Percentiles rank a stretch among this genome's conserved stretches.
Conservation (phyloP, 1,140 invertebrate genomes). For the Drosophila guanche region DNA sequence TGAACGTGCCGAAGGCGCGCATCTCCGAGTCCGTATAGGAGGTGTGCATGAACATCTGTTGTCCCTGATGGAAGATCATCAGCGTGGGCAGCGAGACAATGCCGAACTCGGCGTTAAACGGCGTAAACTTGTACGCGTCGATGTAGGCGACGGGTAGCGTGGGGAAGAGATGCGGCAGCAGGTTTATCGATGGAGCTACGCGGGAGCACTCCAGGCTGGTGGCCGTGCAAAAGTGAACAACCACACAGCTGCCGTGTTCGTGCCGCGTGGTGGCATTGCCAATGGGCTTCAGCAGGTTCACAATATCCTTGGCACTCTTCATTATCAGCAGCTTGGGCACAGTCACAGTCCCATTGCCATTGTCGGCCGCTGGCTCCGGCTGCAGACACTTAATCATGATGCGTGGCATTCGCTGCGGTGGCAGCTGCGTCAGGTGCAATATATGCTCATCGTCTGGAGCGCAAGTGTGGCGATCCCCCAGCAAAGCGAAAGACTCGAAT, state of each 20-base stretch:
- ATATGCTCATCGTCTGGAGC: conserved; percentile 65
- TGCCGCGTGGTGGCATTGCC: conserved; percentile 84
- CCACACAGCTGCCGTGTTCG: conserved; percentile 88
- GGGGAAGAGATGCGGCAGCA: conserved; percentile 91
- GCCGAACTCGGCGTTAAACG: conserved; percentile 96
- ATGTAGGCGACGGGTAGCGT: conserved; percentile 94
- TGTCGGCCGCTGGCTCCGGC: conserved; percentile 18
- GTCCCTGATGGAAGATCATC: conserved; percentile 96
- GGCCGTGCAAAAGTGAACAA: conserved; percentile 95
- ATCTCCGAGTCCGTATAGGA: conserved; percentile 91
- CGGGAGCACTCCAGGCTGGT: conserved; percentile 95
- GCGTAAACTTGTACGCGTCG: conserved; percentile 93
- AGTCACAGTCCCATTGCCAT: not conserved
- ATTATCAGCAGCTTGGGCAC: conserved; percentile 61
- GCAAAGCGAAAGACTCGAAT: conserved; percentile 51
- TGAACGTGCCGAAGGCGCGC: conserved; percentile 91
- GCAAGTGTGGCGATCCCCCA: conserved; percentile 46
- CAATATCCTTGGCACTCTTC: conserved; percentile 70
- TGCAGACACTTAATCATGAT: conserved; percentile 72
- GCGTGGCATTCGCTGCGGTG: conserved; percentile 57
- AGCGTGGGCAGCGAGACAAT: conserved; percentile 97
- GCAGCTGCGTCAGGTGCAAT: conserved; percentile 52
- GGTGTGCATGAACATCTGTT: conserved; percentile 84
- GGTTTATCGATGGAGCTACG: conserved; percentile 95
- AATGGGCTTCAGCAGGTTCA: conserved; percentile 83